A percentile compares a stretch with the other conserved stretches of the same genome.
phyloP scores from a whole-genome alignment of 2,113 vertebrate species.

The Lynx canadensis region DNA sequence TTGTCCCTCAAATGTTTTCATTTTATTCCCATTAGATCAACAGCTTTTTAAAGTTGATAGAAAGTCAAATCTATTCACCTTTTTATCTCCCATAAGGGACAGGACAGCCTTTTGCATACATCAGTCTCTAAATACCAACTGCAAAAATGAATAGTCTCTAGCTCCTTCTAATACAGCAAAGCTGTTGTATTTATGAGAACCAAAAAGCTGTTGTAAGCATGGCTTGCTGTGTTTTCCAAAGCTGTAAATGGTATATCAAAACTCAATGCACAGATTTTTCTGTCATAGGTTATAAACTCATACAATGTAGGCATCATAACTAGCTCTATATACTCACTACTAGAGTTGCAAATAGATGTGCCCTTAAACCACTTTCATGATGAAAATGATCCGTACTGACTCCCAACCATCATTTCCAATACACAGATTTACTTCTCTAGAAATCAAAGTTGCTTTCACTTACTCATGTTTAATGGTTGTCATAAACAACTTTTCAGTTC shows the following conservation, averaged over 20 bases:
- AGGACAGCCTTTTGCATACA: not conserved
- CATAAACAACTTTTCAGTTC: not conserved
- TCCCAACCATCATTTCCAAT: not conserved
- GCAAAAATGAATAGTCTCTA: not conserved
- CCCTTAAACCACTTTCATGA: not conserved
- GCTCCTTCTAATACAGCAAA: not conserved
- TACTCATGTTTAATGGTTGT: not conserved
- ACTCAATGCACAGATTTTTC: not conserved
- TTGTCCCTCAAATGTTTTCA: not conserved
- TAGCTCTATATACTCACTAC: not conserved
- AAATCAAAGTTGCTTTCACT: constrained; percentile 19
- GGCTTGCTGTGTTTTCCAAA: not conserved
- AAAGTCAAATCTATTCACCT: not conserved
- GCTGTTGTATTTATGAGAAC: not conserved
- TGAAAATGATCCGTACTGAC: not conserved
- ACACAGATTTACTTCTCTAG: not conserved
- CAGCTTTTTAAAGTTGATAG: not conserved
- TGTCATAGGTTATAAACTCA: not conserved
- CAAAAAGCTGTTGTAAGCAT: not conserved
- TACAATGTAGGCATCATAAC: not conserved
- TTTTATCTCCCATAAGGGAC: not conserved
- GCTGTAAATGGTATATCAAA: not conserved
- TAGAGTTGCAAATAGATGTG: not conserved
- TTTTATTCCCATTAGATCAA: constrained; percentile 17
- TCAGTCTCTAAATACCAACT: not conserved